Conservation (phyloP, 2,113 vertebrate species). For the Odobenus rosmarus region DNA sequence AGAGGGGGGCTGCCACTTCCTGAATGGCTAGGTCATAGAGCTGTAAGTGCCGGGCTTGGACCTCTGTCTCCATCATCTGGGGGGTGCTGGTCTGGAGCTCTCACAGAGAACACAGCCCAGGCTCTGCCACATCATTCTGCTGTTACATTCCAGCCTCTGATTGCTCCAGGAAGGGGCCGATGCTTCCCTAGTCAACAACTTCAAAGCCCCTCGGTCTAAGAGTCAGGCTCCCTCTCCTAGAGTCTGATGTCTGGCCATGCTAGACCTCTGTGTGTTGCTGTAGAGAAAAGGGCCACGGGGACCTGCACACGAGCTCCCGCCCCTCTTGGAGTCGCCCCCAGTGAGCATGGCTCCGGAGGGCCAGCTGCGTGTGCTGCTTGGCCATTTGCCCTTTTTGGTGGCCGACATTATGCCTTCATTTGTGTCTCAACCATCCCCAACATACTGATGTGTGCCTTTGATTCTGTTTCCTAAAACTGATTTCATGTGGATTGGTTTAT, state of each 20-base stretch:
- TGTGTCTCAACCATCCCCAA: background rate
- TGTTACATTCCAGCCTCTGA: background rate
- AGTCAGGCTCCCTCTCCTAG: background rate
- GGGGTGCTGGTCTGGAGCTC: background rate
- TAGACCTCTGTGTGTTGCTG: no score
- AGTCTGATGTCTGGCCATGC: background rate
- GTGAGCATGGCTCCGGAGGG: background rate
- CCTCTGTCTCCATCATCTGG: background rate
- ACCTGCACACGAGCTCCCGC: accelerated
- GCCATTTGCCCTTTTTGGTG: background rate
- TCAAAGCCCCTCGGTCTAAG: background rate
- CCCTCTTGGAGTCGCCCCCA: background rate
- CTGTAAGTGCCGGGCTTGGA: background rate
- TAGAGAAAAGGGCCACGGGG: background rate
- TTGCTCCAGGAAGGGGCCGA: background rate
- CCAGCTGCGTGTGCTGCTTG: background rate
- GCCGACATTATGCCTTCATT: background rate
- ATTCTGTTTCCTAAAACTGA: background rate
- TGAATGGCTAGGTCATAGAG: background rate
- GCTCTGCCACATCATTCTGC: background rate
- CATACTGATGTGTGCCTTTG: background rate
- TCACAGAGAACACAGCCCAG: background rate
- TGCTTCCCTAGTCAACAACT: background rate
- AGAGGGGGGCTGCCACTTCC: background rate
- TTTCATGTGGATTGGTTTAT: background rate